Evolutionary conservation across 1,140 invertebrate genomes (phyloP), one percentile per base, ranked within the genome.

Genomic region (Zaprionus vittiger): DNA sequence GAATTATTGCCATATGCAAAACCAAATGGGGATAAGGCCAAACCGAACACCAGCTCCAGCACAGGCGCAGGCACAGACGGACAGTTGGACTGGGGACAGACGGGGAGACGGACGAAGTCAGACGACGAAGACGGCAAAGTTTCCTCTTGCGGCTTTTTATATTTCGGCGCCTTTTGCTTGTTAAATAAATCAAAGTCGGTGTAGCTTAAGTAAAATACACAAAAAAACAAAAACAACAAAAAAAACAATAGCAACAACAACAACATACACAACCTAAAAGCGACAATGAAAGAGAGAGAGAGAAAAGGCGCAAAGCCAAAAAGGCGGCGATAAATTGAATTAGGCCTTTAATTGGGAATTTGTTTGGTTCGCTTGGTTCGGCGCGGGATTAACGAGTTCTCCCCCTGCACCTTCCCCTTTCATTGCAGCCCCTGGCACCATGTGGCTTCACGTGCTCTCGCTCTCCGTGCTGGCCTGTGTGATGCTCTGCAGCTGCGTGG

Each of bases 1-100:
- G 85, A 89, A 90, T 89, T 89, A 89, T 89, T 90, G 85, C 84
- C 84, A 89, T 89, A 79, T 77, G 81, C 83, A 89, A 89, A 89
- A 81, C 74, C 67, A 81, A 87, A 78, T 70, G 67, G 81, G 80
- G 77, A 69, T 64, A 79, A 72, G 54, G 41, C 38, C 20, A 47
- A 56, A 62, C 60, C 38, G 22, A 34, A 37, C 17, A 11, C 26
- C 15, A 47, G 14, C 60, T 31, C 28, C 44, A 11, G 31, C 31
- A 34, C 24, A 41, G 44, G 37, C 47, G 28, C 38, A 62, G 59
- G 38, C 71, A 54, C 66, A 57, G 60, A 60, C 31, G 44, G 64
- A 67, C 60, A 24, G 67, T 68, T 26, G 20, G 52, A 44, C 20
- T 38, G 37, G 47, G 22, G 59, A 55, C 31, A 54, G 68, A n/a